These are phyloP conservation scores for Myiotriccus ornatus DNA, from an alignment of 2,797 vertebrate species.

Conservation along the genomic window DNA sequence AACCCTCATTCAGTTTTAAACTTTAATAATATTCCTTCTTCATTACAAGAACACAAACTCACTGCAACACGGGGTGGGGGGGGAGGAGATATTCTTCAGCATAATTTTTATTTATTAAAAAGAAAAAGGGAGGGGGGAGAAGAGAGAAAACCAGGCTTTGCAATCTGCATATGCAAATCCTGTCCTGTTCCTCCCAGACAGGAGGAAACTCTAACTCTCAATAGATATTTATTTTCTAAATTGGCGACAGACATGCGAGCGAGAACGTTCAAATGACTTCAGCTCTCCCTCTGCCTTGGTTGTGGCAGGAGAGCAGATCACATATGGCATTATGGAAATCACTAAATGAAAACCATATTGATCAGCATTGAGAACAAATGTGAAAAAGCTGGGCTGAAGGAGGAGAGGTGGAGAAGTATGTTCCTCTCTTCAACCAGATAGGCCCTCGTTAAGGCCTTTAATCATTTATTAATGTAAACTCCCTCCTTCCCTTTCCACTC, in stretches of 20 bases:
- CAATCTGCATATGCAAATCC: conserved; percentile 60
- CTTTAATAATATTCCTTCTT: not conserved
- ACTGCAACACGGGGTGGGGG: not conserved
- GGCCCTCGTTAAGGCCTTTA: conserved; percentile 82
- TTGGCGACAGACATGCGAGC: conserved; percentile 75
- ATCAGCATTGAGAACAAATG: conserved; percentile 81
- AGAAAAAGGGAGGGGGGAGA: accelerated
- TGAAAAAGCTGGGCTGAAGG: conserved; percentile 76
- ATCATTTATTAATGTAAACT: conserved; percentile 85
- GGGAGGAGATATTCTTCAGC: not conserved
- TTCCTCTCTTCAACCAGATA: conserved; percentile 80
- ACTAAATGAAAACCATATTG: conserved; percentile 87
- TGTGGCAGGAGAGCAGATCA: conserved; percentile 77
- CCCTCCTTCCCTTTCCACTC: conserved; percentile 79
- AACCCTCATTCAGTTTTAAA: not conserved
- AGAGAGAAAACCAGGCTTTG: not conserved
- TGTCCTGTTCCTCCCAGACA: conserved; percentile 52
- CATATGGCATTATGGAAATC: conserved; percentile 83
- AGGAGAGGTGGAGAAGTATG: conserved; percentile 71
- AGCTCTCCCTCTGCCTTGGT: conserved; percentile 76
- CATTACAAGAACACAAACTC: not conserved
- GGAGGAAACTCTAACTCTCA: conserved; percentile 69
- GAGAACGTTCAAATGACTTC: conserved; percentile 77
- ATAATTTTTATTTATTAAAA: not conserved
- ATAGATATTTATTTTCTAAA: conserved; percentile 76